Base-by-base conservation (phyloP, 2,888 invertebrate species). In the Diarsia brunnea region DNA sequence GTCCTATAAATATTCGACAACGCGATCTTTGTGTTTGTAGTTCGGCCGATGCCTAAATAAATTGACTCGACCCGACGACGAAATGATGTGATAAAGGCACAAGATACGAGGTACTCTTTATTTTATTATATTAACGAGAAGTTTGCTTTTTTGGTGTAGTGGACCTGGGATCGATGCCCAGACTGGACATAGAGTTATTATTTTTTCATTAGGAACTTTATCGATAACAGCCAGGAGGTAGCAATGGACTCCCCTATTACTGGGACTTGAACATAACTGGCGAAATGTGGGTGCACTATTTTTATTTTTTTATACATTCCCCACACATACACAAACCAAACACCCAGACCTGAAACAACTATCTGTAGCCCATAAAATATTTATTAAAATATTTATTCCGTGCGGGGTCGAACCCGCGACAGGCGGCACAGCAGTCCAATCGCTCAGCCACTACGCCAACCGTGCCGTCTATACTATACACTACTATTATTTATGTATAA, bases 1-100 rank as follows among this genome's bases (percentile, higher is more conserved):
- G 38, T 53, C 51, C 53, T 82, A 68, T 65, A 78, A 76, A 64
- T 68, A 58, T 76, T 68, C 69, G 24, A 31, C 31, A 72, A 55
- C 16, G 27, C 45, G 78, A 63, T 82, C 73, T 73, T 81, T 67
- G 64, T 81, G 70, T 81, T 61, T 73, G 69, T 69, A 67, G 76
- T 73, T 66, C 38, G 55, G 43, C 61, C 60, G 49, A 55, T 49
- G 63, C 80, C 66, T 69, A 81, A 79, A 81, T 69, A 79, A 61
- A 81, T 81, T 58, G 66, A 81, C 61, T 66, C 55, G 60, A 14
- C 43, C 69, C 51, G 58, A 58, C 45, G 66, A 69, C 60, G 4
- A 75, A 31, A 63, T 73, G 49, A 78, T 80, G 67, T 55, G 67
- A 58, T 74, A 45, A 73, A 51, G 43, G n/a, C 49, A 38, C 11